Percentiles rank a stretch among this genome's conserved stretches.
Evolutionary conservation across 2,888 invertebrate genomes (phyloP).

Genomic region (Lycophotia porphyrea): DNA sequence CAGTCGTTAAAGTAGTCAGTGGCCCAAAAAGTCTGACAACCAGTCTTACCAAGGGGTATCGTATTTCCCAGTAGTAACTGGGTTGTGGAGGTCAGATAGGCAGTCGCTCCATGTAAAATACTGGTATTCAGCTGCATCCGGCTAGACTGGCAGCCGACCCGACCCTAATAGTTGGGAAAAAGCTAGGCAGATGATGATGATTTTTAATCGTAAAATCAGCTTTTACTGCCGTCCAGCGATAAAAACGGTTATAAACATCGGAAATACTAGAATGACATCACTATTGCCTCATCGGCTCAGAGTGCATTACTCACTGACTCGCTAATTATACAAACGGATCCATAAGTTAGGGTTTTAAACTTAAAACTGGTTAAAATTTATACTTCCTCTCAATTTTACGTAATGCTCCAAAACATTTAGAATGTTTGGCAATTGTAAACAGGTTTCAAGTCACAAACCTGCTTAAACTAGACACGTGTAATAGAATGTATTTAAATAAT

Average conservation of each 20-base stretch:
- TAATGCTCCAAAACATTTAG: constrained; percentile 4
- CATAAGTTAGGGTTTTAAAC: background rate
- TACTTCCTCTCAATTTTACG: constrained; percentile 12
- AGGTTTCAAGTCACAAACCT: background rate
- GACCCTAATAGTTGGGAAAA: too few species aligned
- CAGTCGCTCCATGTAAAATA: too few species aligned
- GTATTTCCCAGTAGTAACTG: too few species aligned
- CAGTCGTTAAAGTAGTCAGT: too few species aligned
- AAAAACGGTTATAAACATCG: constrained; percentile 44
- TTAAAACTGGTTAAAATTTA: constrained; percentile 18
- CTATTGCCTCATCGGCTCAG: constrained; percentile 4
- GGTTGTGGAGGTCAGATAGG: too few species aligned
- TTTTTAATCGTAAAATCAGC: constrained; percentile 30
- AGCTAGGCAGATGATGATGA: too few species aligned
- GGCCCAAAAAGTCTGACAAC: too few species aligned
- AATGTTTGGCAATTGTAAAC: constrained; percentile 20
- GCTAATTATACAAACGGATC: constrained; percentile 27
- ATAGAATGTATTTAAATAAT: background rate
- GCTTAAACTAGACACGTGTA: background rate
- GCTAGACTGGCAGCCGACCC: too few species aligned
- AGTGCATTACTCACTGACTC: constrained; percentile 31
- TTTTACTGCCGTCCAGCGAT: constrained; percentile 18
- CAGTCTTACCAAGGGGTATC: too few species aligned
- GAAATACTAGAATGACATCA: constrained; percentile 49
- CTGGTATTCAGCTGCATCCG: too few species aligned